Evolutionary conservation across 2,888 invertebrate genomes (phyloP), one percentile per base, ranked within the genome.

Genomic region (Cephus sareptanus): DNA sequence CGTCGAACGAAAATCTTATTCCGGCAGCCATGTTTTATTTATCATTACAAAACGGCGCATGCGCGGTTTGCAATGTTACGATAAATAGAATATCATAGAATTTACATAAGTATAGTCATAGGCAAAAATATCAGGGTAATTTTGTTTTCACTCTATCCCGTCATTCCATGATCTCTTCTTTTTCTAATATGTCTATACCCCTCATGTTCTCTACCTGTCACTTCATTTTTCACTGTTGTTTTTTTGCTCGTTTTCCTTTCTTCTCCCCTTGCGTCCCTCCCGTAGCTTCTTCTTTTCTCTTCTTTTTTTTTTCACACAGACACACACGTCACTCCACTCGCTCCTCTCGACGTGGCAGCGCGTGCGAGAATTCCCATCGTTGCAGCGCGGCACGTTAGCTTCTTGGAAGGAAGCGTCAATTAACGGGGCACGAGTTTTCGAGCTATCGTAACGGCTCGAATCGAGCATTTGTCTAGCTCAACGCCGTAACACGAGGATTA

Each of bases 21-120:
- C 23, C 23, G 23, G 23, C 9, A 56, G 56, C 56, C 56, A 15
- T 9, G 23, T 56, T 56, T 23, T 56, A 23, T 31, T 69, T 75
- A 69, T 75, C 75, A 35, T 34, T 69, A 69, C 34, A 34, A 69
- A 69, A 75, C 75, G 68, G 74, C 75, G 69, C 30, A 35, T 34
- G 74, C 37, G 74, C 68, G n/a, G n/a, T 34, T 71, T 9, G 23
- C 9, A 23, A 56, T 9, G 0, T 56, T 9, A 15, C 56, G 1
- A 9, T 56, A 56, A 56, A 56, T 9, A 56, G 6, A 56, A 23
- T 23, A 23, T 40, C 40, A 40, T 56, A 9, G 1, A 56, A 56
- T 9, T 56, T 56, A 23, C 56, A 23, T 6, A 15, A 23, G 56
- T 9, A 56, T 2, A 56, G 56, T 56, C 56, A 56, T 9, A 23